Conservation (phyloP, 2,113 vertebrate genomes). For the Rhinichthys klamathensis region DNA sequence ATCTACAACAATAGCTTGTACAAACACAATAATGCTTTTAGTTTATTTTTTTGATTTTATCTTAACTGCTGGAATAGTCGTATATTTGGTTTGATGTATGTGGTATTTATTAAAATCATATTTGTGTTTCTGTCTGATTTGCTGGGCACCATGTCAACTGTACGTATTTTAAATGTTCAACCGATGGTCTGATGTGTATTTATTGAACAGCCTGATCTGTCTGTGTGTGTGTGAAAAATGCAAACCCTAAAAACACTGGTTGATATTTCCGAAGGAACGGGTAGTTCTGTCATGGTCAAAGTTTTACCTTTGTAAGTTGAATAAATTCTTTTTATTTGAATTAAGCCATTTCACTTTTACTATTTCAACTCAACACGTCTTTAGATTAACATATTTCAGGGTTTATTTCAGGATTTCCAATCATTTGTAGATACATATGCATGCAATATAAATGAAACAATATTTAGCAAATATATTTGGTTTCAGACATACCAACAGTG, state of each 20-base stretch:
- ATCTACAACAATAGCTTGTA: constrained; percentile 90
- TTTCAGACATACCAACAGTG: not conserved
- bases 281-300: constrained; percentile 81
- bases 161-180: constrained; percentile 70
- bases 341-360: constrained; percentile 35
- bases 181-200: constrained; percentile 55
- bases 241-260: constrained; percentile 67
- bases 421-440: not conserved
- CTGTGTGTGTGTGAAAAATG: constrained; percentile 65
- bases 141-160: constrained; percentile 79
- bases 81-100: constrained; percentile 87
- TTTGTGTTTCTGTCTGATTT: constrained; percentile 84
- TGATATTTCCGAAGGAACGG: constrained; percentile 77
- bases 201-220: constrained; percentile 59
- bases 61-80: constrained; percentile 89
- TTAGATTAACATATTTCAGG: not conserved
- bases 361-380: not conserved
- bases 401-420: not conserved
- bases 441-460: not conserved
- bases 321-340: constrained; percentile 88
- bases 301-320: constrained; percentile 90
- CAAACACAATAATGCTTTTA: constrained; percentile 91
- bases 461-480: not conserved
- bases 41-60: constrained; percentile 82
- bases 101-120: constrained; percentile 89